phyloP scores from a whole-genome alignment of 2,113 vertebrate species.

The Vombatus ursinus region DNA sequence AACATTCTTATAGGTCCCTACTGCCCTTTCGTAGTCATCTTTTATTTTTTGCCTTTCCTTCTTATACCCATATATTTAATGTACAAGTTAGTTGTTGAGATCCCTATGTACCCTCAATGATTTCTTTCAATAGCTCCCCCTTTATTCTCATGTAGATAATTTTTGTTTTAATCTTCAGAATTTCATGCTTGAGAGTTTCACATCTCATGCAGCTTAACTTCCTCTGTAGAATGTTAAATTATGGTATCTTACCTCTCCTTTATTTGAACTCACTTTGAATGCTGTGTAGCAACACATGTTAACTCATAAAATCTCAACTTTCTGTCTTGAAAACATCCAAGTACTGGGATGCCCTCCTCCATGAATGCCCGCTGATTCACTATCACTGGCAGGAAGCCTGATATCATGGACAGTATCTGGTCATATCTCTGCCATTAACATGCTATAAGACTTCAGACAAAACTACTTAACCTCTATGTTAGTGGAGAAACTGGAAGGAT shows the following conservation, averaged over 20 bases:
- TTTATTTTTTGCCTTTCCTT: neutral
- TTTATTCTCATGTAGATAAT: neutral
- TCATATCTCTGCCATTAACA: neutral
- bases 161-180: neutral
- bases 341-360: neutral
- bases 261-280: neutral
- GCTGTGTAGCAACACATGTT: neutral
- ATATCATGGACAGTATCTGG: neutral
- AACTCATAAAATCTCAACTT: neutral
- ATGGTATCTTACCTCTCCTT: neutral
- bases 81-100: neutral
- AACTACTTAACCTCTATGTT: neutral
- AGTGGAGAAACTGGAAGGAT: neutral
- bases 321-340: neutral
- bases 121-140: neutral
- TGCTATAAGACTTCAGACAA: neutral
- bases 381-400: neutral
- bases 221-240: neutral
- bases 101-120: neutral
- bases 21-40: neutral
- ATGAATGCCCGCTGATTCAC: neutral
- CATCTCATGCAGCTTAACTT: neutral
- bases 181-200: neutral
- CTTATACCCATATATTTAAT: neutral
- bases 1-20: neutral